Conservation (phyloP, 2,888 invertebrate genomes). For the Sphecodes monilicornis region DNA sequence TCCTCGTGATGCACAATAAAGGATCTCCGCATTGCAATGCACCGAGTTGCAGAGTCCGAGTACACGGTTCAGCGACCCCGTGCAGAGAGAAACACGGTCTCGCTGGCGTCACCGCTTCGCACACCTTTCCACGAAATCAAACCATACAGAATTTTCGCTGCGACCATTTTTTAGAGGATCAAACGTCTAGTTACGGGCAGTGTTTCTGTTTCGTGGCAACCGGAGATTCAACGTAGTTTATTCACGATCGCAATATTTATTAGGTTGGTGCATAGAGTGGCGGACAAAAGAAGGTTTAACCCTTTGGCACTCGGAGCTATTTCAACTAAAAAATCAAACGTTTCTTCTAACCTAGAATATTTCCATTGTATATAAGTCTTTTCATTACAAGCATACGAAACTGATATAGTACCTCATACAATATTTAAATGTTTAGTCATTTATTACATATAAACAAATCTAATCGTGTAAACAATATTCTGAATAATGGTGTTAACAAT, state of each 20-base stretch:
- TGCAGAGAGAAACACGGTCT: slow-evolving; percentile 64
- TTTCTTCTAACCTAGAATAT: too few species aligned
- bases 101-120: slow-evolving; percentile 64
- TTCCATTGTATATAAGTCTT: too few species aligned
- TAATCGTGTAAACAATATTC: too few species aligned
- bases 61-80: slow-evolving; percentile 80
- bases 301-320: too few species aligned
- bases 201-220: background rate
- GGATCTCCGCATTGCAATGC: slow-evolving; percentile 70
- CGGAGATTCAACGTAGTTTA: background rate
- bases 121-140: slow-evolving; percentile 54
- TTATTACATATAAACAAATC: too few species aligned
- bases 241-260: background rate
- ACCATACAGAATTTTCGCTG: slow-evolving; percentile 32
- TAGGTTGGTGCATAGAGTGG: too few species aligned
- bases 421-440: too few species aligned
- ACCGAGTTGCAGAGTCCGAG: slow-evolving; percentile 67
- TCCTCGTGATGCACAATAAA: slow-evolving; percentile 66
- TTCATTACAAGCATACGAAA: too few species aligned
- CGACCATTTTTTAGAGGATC: background rate
- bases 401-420: too few species aligned
- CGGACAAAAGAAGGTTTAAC: too few species aligned
- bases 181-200: background rate
- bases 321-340: too few species aligned
- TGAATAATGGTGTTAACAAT: too few species aligned